Conservation (phyloP, 2,888 invertebrate species). For the Diarsia dahlii region DNA sequence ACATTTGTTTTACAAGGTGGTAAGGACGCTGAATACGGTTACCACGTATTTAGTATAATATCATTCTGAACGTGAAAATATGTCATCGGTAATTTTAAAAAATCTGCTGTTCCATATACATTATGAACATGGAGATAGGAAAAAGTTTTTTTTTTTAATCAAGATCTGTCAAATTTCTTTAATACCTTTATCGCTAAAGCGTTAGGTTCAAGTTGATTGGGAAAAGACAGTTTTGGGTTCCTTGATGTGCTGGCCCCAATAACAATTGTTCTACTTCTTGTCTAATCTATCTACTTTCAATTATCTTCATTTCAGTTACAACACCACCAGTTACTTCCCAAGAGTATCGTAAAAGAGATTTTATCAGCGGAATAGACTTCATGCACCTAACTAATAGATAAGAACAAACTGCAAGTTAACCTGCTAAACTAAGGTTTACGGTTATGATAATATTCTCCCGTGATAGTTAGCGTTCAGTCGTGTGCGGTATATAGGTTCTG, state of each 20-base stretch:
- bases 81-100: too few relatives aligned
- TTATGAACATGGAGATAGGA: too few relatives aligned
- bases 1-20: not conserved
- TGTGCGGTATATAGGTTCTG: not conserved
- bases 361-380: not conserved
- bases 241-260: too few relatives aligned
- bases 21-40: not conserved
- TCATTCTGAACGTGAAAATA: too few relatives aligned
- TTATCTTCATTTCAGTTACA: not conserved
- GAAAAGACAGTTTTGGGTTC: too few relatives aligned
- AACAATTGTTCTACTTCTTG: too few relatives aligned
- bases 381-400: conserved; percentile 5
- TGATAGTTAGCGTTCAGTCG: not conserved
- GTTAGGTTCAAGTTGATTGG: too few relatives aligned
- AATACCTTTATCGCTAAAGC: too few relatives aligned
- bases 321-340: not conserved
- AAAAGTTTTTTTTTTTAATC: too few relatives aligned
- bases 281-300: conserved; percentile 1
- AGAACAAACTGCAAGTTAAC: not conserved
- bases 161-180: too few relatives aligned
- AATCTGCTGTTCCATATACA: too few relatives aligned
- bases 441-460: conserved; percentile 26
- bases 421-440: conserved; percentile 5
- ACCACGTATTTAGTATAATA: too few relatives aligned
- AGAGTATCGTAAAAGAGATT: not conserved